These are phyloP conservation scores for Zoanthus sociatus DNA, from an alignment of 92 coral and sea anemone species.

Conservation along the genomic window DNA sequence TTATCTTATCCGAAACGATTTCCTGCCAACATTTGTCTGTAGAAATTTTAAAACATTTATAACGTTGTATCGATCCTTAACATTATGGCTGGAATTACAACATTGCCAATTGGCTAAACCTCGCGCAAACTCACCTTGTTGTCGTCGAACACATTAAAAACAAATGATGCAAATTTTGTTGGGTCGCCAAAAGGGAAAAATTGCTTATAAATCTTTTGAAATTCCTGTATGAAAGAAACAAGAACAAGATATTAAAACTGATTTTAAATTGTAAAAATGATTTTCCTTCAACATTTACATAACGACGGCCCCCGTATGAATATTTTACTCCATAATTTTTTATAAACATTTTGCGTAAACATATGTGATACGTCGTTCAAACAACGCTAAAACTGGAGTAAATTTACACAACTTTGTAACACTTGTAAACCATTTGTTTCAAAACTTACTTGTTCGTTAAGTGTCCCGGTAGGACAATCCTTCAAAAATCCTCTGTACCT, in stretches of 20 bases:
- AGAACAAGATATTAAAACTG: not conserved
- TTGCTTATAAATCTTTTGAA: slow-evolving; percentile 95
- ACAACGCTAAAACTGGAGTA: not conserved
- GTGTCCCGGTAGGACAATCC: slow-evolving; percentile 94
- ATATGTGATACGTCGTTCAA: not conserved
- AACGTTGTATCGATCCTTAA: not conserved
- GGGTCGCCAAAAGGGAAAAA: slow-evolving; percentile 97
- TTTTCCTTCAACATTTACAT: too few species aligned
- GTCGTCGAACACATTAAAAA: slow-evolving; percentile 97
- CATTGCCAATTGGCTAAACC: not conserved
- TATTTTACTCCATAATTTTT: not conserved
- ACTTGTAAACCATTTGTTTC: too few species aligned
- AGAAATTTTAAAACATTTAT: not conserved
- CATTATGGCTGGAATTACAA: not conserved
- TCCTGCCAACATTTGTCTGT: not conserved
- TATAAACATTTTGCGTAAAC: not conserved
- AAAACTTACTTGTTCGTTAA: slow-evolving; percentile 81
- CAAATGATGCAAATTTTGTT: slow-evolving; percentile 94
- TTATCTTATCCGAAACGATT: too few species aligned
- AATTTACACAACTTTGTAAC: not conserved
- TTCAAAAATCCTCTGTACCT: slow-evolving; percentile 98
- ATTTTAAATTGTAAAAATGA: not conserved
- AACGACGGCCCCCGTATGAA: not conserved
- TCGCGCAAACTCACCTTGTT: slow-evolving; percentile 73
- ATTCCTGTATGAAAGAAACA: slow-evolving; percentile 74